Evolutionary conservation across 1,140 invertebrate species (phyloP).

Genomic region (Ditylenchus dipsaci): DNA sequence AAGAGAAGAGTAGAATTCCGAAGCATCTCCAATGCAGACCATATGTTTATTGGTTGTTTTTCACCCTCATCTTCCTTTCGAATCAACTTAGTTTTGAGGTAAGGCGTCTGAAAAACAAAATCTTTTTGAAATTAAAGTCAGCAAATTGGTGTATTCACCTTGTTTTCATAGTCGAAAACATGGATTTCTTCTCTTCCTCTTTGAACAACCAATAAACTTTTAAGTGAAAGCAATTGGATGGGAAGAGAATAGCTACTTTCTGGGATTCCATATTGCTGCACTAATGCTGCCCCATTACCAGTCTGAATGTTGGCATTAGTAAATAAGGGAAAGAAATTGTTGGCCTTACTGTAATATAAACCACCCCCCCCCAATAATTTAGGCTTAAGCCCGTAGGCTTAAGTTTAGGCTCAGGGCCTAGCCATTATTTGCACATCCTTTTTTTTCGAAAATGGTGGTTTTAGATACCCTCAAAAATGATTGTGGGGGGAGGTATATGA

Average conservation of each 20-base stretch:
- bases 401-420: too few relatives aligned
- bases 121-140: not conserved
- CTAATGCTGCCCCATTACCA: too few relatives aligned
- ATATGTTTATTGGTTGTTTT: not conserved
- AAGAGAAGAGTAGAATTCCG: not conserved
- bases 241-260: not conserved
- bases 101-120: not conserved
- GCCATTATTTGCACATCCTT: too few relatives aligned
- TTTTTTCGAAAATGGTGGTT: too few relatives aligned
- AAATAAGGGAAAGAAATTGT: too few relatives aligned
- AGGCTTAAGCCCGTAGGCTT: too few relatives aligned
- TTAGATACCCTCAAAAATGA: too few relatives aligned
- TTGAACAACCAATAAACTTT: not conserved
- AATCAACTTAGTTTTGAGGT: not conserved
- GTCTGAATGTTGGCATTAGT: too few relatives aligned
- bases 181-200: slow-evolving; percentile 2
- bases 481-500: too few relatives aligned
- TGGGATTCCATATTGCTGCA: not conserved
- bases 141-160: too few relatives aligned
- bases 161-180: not conserved
- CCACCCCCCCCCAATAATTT: too few relatives aligned
- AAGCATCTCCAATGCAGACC: not conserved
- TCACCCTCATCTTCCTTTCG: not conserved
- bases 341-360: too few relatives aligned
- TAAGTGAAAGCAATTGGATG: not conserved